Evolutionary conservation across 2,113 vertebrate genomes (phyloP).

Genomic region (Ancistrus triradiatus): DNA sequence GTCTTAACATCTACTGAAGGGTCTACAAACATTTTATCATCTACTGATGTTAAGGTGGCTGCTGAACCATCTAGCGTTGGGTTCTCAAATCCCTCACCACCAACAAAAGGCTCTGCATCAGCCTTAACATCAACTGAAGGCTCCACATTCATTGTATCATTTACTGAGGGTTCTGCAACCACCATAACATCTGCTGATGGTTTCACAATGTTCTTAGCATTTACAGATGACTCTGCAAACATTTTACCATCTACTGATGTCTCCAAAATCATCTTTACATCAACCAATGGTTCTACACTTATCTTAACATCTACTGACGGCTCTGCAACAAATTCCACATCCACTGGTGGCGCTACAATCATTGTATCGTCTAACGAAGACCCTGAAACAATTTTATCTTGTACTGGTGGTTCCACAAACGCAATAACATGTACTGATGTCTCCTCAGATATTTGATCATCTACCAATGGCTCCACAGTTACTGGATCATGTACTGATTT

Average conservation of each 20-base stretch:
- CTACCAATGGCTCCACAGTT: background rate
- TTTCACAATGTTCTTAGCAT: background rate
- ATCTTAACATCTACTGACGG: background rate
- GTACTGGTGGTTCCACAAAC: background rate
- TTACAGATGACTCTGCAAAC: background rate
- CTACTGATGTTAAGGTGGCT: background rate
- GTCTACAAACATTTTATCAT: background rate
- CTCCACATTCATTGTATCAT: no score
- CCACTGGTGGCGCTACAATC: background rate
- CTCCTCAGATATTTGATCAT: background rate
- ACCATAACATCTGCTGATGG: no score
- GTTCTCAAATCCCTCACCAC: background rate
- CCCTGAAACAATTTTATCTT: background rate
- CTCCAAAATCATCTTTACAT: background rate
- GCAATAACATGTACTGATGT: background rate
- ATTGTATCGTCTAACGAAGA: background rate
- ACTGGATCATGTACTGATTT: background rate
- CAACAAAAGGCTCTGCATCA: no score
- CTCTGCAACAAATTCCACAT: background rate
- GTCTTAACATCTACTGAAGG: background rate
- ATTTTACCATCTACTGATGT: background rate
- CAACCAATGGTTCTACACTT: background rate
- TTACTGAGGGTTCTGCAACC: no score
- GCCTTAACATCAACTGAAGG: no score
- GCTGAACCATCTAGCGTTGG: background rate